Evolutionary conservation across 2,888 invertebrate species (phyloP), one percentile per base, ranked within the genome.

Genomic region (Aplocera efformata): DNA sequence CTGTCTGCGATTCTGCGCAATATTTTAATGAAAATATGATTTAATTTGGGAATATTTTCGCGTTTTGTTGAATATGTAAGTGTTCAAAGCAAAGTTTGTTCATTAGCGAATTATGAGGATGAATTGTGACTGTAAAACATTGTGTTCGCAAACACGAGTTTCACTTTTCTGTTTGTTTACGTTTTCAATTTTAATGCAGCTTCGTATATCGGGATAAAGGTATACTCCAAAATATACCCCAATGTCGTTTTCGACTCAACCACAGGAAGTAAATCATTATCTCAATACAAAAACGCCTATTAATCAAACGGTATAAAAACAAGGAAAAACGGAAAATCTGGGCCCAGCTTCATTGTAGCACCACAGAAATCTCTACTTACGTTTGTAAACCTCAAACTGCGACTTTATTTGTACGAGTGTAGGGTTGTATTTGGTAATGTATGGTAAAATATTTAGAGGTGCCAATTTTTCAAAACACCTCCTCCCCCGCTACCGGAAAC

Each of bases 381-480:
- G 53, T 53, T 33, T 5, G 9, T 13, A 27, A 33, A 22, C n/a
- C 26, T 53, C 29, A 20, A 41, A 48, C 43, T 38, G 32, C 29
- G n/a, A 46, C 60, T 53, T 66, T 70, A 67, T 62, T 41, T 10
- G 29, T 25, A 44, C 21, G 7, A 10, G 7, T 9, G 42, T 69
- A 77, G 55, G 63, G 71, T 64, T 57, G 50, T 62, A 57, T 60
- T 63, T 59, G 53, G 54, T 47, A n/a, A n/a, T n/a, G n/a, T 48
- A 50, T 63, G 60, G 65, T 11, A 30, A 30, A 67, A 61, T 67
- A 71, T 64, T 67, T 67, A 65, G 64, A 61, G 83, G 79, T 82
- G 85, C 82, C 85, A 84, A 86, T 88, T 88, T 88, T 85, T 85
- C 83, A 86, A 84, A 85, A 84, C 83, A 80, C 73, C 74, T 78